Evolutionary conservation across 2,113 vertebrate species (phyloP).

Genomic region (Procavia capensis): DNA sequence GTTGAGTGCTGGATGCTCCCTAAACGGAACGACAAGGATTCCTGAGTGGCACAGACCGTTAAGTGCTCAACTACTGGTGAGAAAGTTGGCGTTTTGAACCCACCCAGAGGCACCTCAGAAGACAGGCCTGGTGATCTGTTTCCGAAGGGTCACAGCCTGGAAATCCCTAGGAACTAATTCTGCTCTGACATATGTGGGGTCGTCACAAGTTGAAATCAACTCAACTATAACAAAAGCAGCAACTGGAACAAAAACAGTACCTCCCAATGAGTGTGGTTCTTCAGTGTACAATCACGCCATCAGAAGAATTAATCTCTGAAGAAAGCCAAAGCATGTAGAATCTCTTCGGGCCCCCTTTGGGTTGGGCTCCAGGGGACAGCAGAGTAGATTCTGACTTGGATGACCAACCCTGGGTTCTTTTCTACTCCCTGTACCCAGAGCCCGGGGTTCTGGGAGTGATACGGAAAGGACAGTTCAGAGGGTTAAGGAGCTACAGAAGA

Average conservation of each 20-base stretch:
- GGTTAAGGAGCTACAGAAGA: neutral
- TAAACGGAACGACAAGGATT: neutral
- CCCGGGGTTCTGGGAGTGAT: neutral
- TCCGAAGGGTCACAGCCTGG: neutral
- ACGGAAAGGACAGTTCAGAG: neutral
- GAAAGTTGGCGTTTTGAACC: neutral
- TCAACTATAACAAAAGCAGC: neutral
- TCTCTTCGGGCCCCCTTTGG: neutral
- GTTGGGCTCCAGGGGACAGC: neutral
- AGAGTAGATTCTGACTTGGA: neutral
- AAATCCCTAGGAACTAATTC: neutral
- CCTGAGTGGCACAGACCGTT: neutral
- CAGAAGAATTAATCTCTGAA: neutral
- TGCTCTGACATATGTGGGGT: neutral
- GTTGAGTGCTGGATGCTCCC: neutral
- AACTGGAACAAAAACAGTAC: neutral
- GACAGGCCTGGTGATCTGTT: neutral
- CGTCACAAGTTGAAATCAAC: neutral
- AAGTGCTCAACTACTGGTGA: neutral
- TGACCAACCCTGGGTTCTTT: neutral
- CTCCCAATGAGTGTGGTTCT: neutral
- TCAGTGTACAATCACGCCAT: neutral
- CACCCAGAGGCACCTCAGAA: neutral
- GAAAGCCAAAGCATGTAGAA: neutral
- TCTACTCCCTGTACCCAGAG: neutral